Evolutionary conservation across 35 echinoderm and acorn worm species (phyloP).

Genomic region (Apostichopus californicus): DNA sequence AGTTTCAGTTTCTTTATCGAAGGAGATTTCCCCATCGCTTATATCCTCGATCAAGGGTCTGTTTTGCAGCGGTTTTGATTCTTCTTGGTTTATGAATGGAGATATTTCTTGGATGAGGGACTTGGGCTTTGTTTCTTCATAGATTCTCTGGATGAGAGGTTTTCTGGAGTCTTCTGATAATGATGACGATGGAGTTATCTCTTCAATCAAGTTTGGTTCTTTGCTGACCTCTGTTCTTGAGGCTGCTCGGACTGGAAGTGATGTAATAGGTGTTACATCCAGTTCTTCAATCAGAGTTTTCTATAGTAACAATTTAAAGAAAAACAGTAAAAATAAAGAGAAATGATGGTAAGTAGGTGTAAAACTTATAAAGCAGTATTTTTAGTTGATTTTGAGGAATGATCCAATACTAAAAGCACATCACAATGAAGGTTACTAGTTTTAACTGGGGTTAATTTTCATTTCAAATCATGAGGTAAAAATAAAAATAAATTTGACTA

Average conservation of each 20-base stretch:
- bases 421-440: too few relatives aligned
- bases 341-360: too few relatives aligned
- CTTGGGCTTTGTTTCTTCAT: slow-evolving; percentile 32
- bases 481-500: too few relatives aligned
- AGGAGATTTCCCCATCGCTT: neutral
- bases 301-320: neutral
- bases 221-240: neutral
- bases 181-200: neutral
- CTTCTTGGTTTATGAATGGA: neutral
- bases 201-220: neutral
- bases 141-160: slow-evolving; percentile 51
- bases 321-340: too few relatives aligned
- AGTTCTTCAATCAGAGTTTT: slow-evolving; percentile 42
- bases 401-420: too few relatives aligned
- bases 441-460: too few relatives aligned
- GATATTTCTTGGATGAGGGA: neutral
- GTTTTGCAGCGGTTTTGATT: neutral
- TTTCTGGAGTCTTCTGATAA: neutral
- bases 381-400: too few relatives aligned
- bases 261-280: neutral
- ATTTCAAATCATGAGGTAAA: too few relatives aligned
- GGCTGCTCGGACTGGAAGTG: neutral
- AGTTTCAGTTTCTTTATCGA: neutral
- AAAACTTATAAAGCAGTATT: too few relatives aligned
- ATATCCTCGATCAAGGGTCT: slow-evolving; percentile 86